These are phyloP conservation scores for Anolis apletophallus DNA, from an alignment of 2,797 vertebrate genomes.

Conservation along the genomic window DNA sequence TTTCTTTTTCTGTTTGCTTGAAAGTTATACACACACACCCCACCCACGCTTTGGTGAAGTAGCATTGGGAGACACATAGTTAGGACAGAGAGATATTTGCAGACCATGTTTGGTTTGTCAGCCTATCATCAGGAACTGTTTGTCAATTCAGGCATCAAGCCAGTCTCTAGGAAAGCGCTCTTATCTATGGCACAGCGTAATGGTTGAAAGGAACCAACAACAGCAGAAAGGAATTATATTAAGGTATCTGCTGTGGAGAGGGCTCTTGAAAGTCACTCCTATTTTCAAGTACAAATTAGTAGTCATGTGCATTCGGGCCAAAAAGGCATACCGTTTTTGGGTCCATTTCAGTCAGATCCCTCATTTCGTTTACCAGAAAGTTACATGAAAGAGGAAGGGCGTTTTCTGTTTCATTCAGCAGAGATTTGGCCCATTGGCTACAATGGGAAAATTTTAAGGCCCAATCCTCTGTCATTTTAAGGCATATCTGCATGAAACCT, in stretches of 20 bases:
- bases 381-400: no score
- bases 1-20: neutral
- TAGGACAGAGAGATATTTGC: neutral
- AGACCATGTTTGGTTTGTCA: neutral
- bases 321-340: no score
- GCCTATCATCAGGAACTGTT: neutral
- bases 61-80: neutral
- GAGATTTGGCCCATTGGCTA: no score
- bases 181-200: neutral
- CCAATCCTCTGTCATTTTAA: no score
- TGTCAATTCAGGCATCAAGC: neutral
- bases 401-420: no score
- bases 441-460: no score
- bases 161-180: neutral
- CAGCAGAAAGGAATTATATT: neutral
- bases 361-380: no score
- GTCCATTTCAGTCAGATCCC: no score
- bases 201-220: neutral
- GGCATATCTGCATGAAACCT: no score
- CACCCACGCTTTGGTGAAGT: neutral
- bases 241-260: neutral
- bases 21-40: neutral
- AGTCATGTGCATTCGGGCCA: no score
- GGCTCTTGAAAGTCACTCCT: slow-evolving; percentile 24
- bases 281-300: neutral